Percentiles rank a stretch among this genome's conserved stretches.
Conservation (phyloP, 2,888 invertebrate genomes). For the Lumbricus terrestris region DNA sequence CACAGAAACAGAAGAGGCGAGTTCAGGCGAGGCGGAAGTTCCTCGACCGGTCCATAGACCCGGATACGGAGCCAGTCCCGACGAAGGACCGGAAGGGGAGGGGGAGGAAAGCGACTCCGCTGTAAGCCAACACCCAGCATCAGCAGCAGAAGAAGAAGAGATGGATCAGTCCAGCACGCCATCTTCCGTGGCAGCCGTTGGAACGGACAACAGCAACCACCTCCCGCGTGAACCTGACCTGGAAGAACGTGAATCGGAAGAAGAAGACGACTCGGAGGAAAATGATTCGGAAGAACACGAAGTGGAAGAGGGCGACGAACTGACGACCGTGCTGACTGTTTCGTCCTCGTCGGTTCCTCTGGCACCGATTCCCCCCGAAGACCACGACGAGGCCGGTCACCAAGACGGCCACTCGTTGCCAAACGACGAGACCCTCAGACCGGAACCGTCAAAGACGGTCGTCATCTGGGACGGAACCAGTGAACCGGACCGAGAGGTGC, state of each 20-base stretch:
- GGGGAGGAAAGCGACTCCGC: background rate
- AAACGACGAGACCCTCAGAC: background rate
- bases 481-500: background rate
- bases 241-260: too few species aligned
- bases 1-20: background rate
- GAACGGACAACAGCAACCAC: background rate
- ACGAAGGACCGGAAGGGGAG: background rate
- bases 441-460: background rate
- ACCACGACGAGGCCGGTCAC: too few species aligned
- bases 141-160: background rate
- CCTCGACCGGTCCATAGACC: rapidly evolving
- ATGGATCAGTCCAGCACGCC: background rate
- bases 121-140: background rate
- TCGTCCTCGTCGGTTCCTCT: background rate
- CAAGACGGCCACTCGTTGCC: background rate
- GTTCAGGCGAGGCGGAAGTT: background rate
- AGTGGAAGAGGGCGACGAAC: background rate
- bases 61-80: background rate
- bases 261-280: too few species aligned
- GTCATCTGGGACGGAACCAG: background rate
- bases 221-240: background rate
- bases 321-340: background rate
- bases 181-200: background rate
- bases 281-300: too few species aligned
- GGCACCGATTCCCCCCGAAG: background rate